Evolutionary conservation across 2,888 invertebrate genomes (phyloP).

Genomic region (Platycheirus albimanus): DNA sequence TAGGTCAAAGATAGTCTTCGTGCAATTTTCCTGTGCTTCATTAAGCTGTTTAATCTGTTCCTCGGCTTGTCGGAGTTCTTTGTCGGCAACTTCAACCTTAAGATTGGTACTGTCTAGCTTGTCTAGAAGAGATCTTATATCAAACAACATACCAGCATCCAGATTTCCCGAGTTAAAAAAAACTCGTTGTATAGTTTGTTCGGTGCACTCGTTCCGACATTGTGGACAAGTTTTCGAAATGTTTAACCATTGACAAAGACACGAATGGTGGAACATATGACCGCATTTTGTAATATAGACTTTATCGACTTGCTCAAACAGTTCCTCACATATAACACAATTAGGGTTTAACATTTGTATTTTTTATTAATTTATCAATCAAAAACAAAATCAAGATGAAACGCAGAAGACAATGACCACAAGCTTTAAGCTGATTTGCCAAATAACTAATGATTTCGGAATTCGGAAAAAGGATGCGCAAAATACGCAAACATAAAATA

Average conservation of each 20-base stretch:
- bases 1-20: constrained; percentile 79
- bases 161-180: constrained; percentile 87
- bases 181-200: constrained; percentile 86
- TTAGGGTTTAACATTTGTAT: constrained; percentile 85
- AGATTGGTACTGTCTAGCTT: constrained; percentile 86
- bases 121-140: constrained; percentile 85
- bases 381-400: too few relatives aligned
- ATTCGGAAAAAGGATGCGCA: too few relatives aligned
- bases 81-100: constrained; percentile 84
- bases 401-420: too few relatives aligned
- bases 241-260: constrained; percentile 87
- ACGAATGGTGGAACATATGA: constrained; percentile 87
- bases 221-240: constrained; percentile 90
- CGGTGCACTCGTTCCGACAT: constrained; percentile 87
- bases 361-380: too few relatives aligned
- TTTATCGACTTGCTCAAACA: constrained; percentile 85
- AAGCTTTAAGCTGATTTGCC: too few relatives aligned
- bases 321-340: constrained; percentile 89
- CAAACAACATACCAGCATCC: constrained; percentile 85
- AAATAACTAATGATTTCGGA: too few relatives aligned
- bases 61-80: constrained; percentile 77
- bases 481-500: too few relatives aligned
- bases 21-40: constrained; percentile 79
- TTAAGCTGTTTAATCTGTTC: constrained; percentile 78
- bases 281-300: constrained; percentile 87